Evolutionary conservation across 2,113 vertebrate species (phyloP).

Genomic region (Bufo gargarizans): DNA sequence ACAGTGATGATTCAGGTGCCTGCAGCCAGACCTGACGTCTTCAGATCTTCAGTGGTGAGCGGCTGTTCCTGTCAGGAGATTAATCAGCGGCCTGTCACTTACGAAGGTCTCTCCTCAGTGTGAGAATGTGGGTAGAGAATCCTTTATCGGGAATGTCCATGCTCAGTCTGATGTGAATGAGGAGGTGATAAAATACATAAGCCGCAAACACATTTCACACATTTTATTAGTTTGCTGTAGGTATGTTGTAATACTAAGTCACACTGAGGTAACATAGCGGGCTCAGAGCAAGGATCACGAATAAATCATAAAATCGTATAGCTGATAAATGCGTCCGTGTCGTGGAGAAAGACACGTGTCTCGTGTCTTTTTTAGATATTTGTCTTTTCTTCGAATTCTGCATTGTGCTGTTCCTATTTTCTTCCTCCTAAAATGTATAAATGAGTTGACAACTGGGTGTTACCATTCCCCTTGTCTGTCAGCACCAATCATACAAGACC

Average conservation of each 20-base stretch:
- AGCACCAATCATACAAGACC: too few relatives aligned
- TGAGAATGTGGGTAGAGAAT: conserved; percentile 29
- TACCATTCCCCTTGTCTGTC: too few relatives aligned
- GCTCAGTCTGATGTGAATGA: conserved; percentile 11
- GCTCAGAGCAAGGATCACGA: neutral
- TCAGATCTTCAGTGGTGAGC: neutral
- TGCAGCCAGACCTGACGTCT: conserved; percentile 5
- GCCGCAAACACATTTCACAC: conserved; percentile 41
- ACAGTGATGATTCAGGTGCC: conserved; percentile 28
- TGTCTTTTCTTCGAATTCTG: too few relatives aligned
- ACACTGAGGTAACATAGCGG: neutral
- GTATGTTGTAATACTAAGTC: conserved; percentile 1
- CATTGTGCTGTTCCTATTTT: too few relatives aligned
- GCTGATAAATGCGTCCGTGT: neutral
- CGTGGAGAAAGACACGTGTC: neutral
- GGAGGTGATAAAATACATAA: conserved; percentile 1
- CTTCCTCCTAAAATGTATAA: too few relatives aligned
- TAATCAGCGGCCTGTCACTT: conserved; percentile 25
- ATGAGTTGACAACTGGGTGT: too few relatives aligned
- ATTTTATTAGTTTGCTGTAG: neutral
- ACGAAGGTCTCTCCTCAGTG: conserved; percentile 23
- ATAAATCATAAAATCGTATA: neutral
- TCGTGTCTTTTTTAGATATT: too few relatives aligned
- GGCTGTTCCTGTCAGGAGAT: conserved; percentile 11
- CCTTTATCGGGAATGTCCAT: neutral